A percentile compares a stretch with the other conserved stretches of the same genome.
phyloP scores from a whole-genome alignment of 1,140 invertebrate species.

The Ectropis grisescens region DNA sequence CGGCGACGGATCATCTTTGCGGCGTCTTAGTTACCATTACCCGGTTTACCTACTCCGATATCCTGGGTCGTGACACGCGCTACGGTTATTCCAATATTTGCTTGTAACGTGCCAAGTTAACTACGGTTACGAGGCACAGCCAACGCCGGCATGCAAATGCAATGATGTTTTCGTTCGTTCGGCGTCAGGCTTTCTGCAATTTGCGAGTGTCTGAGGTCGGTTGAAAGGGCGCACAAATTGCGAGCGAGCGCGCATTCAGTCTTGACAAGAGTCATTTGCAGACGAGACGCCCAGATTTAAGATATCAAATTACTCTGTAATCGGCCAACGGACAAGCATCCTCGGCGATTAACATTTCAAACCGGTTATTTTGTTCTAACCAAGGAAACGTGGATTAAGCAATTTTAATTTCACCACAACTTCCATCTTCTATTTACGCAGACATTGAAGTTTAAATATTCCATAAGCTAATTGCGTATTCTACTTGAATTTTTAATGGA shows the following conservation, averaged over 20 bases:
- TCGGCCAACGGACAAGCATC: conserved; percentile 32
- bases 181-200: conserved; percentile 15
- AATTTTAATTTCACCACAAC: conserved; percentile 56
- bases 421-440: conserved; percentile 42
- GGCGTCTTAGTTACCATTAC: conserved; percentile 7
- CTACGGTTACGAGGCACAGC: no score
- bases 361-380: conserved; percentile 39
- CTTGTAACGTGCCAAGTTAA: no score
- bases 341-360: conserved; percentile 54
- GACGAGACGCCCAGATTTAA: conserved; percentile 45
- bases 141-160: no score
- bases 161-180: no score
- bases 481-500: conserved; percentile 57
- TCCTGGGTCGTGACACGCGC: no score
- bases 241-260: conserved; percentile 49
- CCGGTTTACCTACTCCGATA: conserved; percentile 4
- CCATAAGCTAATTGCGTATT: conserved; percentile 49
- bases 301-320: conserved; percentile 62
- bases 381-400: conserved; percentile 44
- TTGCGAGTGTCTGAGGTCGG: conserved; percentile 20
- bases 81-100: no score
- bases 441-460: conserved; percentile 49
- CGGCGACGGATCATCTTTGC: conserved; percentile 30
- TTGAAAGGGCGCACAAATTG: conserved; percentile 58
- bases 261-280: conserved; percentile 39